Percentiles rank a stretch among this genome's conserved stretches.
These are phyloP conservation scores for Campaea margaritaria DNA, from an alignment of 2,888 invertebrate genomes.

Conservation along the genomic window DNA sequence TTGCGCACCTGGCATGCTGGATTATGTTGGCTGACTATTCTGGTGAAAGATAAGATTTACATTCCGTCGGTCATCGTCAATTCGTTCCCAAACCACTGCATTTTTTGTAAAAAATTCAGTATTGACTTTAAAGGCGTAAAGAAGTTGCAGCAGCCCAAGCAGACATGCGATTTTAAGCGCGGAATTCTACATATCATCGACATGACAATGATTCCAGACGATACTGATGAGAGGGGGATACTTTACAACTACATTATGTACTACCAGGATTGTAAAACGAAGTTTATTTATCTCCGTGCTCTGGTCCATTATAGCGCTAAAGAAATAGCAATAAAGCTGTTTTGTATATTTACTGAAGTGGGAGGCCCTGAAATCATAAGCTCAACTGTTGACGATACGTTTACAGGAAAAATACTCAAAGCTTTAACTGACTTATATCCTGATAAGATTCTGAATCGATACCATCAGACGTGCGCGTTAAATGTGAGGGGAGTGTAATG, in stretches of 20 bases:
- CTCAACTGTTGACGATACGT: not conserved
- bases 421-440: not conserved
- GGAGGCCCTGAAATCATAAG: constrained; percentile 10
- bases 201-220: constrained; percentile 8
- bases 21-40: constrained; percentile 27
- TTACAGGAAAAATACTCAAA: not conserved
- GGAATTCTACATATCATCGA: constrained; percentile 9
- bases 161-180: not conserved
- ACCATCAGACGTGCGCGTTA: not conserved
- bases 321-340: not conserved
- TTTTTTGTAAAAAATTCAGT: no score
- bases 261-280: constrained; percentile 11
- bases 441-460: not conserved
- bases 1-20: constrained; percentile 32
- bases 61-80: constrained; percentile 25
- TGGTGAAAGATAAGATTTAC: constrained; percentile 15
- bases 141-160: not conserved
- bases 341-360: constrained; percentile 1
- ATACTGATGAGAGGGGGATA: no score
- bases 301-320: not conserved
- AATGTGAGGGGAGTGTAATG: constrained; percentile 6
- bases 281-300: constrained; percentile 5
- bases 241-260: constrained; percentile 8
- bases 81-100: constrained; percentile 6
- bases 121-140: not conserved